phyloP scores from a whole-genome alignment of 2,888 invertebrate genomes.

The Digitonthophagus gazella region DNA sequence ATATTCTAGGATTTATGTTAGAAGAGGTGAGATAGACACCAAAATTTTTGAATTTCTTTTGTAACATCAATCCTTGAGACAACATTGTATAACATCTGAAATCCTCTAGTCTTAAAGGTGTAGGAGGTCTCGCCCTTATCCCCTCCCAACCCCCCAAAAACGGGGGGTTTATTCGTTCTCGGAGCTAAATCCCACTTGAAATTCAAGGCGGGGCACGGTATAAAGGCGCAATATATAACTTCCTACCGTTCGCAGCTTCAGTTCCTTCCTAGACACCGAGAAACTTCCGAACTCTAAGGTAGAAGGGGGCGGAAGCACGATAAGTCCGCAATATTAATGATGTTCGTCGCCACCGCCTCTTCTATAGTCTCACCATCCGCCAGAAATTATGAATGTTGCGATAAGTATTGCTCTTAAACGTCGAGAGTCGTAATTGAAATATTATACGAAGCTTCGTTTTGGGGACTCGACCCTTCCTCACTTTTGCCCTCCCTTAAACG shows the following conservation, averaged over 20 bases:
- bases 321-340: conserved; percentile 41
- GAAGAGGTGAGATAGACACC: too few relatives aligned
- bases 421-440: conserved; percentile 25
- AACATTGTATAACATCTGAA: too few relatives aligned
- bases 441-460: conserved; percentile 24
- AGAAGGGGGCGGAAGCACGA: conserved; percentile 17
- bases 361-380: conserved; percentile 16
- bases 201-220: conserved; percentile 37
- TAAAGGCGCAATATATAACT: conserved; percentile 39
- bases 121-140: too few relatives aligned
- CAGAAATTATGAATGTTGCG: conserved; percentile 34
- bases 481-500: conserved; percentile 17
- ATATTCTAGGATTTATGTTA: too few relatives aligned
- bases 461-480: conserved; percentile 29
- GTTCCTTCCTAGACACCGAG: conserved; percentile 34
- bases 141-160: not conserved
- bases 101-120: too few relatives aligned
- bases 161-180: not conserved
- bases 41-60: too few relatives aligned
- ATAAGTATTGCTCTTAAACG: conserved; percentile 30
- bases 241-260: conserved; percentile 27
- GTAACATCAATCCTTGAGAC: too few relatives aligned
- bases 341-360: conserved; percentile 19
- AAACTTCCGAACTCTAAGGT: conserved; percentile 32
- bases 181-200: conserved; percentile 38